Evolutionary conservation across 2,888 invertebrate species (phyloP), one percentile per base, ranked within the genome.

Genomic region (Lasiommata megera): DNA sequence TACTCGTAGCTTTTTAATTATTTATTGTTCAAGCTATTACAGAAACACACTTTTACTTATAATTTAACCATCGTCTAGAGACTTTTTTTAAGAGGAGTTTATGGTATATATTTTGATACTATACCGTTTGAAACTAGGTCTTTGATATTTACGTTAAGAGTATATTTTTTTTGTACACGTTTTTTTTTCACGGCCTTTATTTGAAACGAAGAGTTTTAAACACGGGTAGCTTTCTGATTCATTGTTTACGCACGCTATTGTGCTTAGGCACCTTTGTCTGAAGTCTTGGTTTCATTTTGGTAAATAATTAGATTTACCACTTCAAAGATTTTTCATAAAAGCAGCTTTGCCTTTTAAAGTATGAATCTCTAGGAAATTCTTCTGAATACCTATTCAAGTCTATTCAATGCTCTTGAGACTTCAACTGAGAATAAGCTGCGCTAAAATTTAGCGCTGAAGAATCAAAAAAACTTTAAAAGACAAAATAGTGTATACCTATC

Each of bases 381-480:
- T 46, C 31, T 46, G 46, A 46, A 46, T 46, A 16, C 46, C 31
- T 31, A 46, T 31, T 46, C 46, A 46, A 46, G 46, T 31, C 46
- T 31, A 31, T 46, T 46, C 31, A 46, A 46, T 31, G 16, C 46
- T 46, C 46, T 29, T 16, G 46, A 46, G 46, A 46, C 29, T 46
- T 46, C 31, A 11, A 46, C 46, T 46, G 14, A 31, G 46, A 46
- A 46, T 31, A 46, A 29, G 16, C 46, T 46, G 46, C 31, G 29
- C 29, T n/a, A 31, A n/a, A 46, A 46, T 46, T 9, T 31, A 46
- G 14, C 16, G 46, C 16, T 46, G 8, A 17, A 36, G 11, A 36
- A 5, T 23, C 23, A 23, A 23, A 23, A 23, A 23, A 23, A 23
- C 5, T 23, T 2, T 23, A 3, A 23, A 23, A 3, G 2, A 23